Evolutionary conservation across 2,113 vertebrate genomes (phyloP).

Genomic region (Urocolius indicus): DNA sequence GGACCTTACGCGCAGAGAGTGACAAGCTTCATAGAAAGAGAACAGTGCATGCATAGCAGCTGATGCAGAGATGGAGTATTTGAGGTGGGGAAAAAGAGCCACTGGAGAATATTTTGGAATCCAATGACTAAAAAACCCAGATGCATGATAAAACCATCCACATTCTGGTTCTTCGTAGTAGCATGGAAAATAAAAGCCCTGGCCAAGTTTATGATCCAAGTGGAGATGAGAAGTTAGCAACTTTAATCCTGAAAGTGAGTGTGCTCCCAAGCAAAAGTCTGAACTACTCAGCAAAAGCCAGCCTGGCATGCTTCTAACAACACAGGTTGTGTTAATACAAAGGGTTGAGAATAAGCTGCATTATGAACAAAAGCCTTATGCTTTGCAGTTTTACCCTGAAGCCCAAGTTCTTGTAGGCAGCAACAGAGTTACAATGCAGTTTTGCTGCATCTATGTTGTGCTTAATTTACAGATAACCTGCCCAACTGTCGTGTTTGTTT

Average conservation of each 20-base stretch:
- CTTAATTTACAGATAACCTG: not conserved
- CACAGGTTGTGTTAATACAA: not conserved
- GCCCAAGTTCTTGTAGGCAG: not conserved
- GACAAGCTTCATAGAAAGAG: conserved; percentile 29
- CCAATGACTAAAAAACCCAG: not conserved
- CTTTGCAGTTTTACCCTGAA: not conserved
- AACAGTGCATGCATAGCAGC: not conserved
- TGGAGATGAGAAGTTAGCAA: not conserved
- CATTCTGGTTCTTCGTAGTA: not conserved
- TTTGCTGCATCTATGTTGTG: not conserved
- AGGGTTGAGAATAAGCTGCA: not conserved
- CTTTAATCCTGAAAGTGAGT: not conserved
- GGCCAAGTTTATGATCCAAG: not conserved
- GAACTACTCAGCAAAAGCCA: not conserved
- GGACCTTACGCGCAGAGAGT: not conserved
- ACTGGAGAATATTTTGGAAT: conserved; percentile 6
- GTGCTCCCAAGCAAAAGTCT: not conserved
- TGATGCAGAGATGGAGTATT: not conserved
- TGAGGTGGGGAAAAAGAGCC: not conserved
- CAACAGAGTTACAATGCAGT: not conserved
- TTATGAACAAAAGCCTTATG: not conserved
- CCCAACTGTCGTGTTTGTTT: not conserved
- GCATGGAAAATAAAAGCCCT: not conserved
- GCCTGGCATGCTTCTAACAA: not conserved
- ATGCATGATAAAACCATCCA: not conserved